These are phyloP conservation scores for Apostichopus californicus DNA, from an alignment of 35 echinoderm and acorn worm species.

Conservation along the genomic window DNA sequence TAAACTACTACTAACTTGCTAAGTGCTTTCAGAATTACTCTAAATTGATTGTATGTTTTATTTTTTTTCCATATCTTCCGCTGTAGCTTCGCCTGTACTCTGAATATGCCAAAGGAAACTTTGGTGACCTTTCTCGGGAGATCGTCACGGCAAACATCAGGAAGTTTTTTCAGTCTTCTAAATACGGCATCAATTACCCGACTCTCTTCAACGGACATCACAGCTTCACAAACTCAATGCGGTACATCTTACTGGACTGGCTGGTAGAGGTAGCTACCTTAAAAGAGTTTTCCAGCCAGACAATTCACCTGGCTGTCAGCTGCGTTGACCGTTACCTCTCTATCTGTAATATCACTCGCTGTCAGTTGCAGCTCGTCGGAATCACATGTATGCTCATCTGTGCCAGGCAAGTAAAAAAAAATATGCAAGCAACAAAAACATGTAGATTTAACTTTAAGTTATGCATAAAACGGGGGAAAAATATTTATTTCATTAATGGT, in stretches of 20 bases:
- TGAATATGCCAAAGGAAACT: conserved; percentile 78
- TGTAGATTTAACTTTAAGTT: no score
- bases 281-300: conserved; percentile 79
- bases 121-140: conserved; percentile 63
- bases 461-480: no score
- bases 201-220: conserved; percentile 68
- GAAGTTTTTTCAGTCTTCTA: conserved; percentile 64
- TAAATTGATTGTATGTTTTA: no score
- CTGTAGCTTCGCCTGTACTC: conserved; percentile 69
- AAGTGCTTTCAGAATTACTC: no score
- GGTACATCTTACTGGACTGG: conserved; percentile 96
- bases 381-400: conserved; percentile 92
- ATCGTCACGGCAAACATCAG: conserved; percentile 60
- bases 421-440: not conserved
- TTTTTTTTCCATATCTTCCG: not conserved
- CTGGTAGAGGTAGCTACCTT: conserved; percentile 87
- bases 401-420: conserved; percentile 62
- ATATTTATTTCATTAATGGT: no score
- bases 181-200: conserved; percentile 57
- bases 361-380: conserved; percentile 82
- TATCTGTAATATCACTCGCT: conserved; percentile 63
- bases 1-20: no score
- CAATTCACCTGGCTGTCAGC: conserved; percentile 76
- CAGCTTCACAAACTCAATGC: conserved; percentile 78
- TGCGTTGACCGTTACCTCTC: conserved; percentile 87